A percentile compares a stretch with the other conserved stretches of the same genome.
Conservation (phyloP, 1,140 invertebrate species). For the Procambarus clarkii region DNA sequence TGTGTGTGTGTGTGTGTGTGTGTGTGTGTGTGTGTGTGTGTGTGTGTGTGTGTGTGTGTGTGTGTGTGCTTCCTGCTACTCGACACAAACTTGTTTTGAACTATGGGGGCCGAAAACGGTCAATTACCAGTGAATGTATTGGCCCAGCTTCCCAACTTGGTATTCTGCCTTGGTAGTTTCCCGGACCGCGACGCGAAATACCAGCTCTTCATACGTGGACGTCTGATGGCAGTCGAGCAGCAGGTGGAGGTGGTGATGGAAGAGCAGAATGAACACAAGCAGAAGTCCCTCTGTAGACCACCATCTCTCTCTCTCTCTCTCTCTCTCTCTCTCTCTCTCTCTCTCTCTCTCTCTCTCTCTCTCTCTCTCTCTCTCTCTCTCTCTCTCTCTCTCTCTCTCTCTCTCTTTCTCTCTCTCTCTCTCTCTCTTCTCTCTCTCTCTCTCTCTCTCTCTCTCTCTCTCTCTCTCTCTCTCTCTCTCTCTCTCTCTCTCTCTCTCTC, state of each 20-base stretch:
- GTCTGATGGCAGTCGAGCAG: conserved; percentile 26
- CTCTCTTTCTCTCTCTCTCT: neutral
- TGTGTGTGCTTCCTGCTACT: conserved; percentile 33
- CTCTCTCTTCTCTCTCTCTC: too few relatives aligned
- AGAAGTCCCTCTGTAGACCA: neutral
- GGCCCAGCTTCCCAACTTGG: conserved; percentile 59
- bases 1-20: conserved; percentile 2
- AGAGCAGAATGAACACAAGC: too few relatives aligned
- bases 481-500: too few relatives aligned
- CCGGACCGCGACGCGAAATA: conserved; percentile 65
- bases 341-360: conserved; percentile 33
- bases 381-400: conserved; percentile 5
- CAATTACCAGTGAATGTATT: conserved; percentile 63
- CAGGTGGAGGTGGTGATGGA: too few relatives aligned
- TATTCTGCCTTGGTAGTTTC: conserved; percentile 63
- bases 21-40: conserved; percentile 2
- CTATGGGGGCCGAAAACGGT: conserved; percentile 54
- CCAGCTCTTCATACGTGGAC: conserved; percentile 38
- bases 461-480: too few relatives aligned
- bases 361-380: conserved; percentile 6
- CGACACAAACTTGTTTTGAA: conserved; percentile 54
- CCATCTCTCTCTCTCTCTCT: conserved; percentile 4
- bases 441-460: too few relatives aligned
- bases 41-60: conserved; percentile 15
- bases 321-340: conserved; percentile 37